Base-by-base conservation (phyloP, 2,797 vertebrate genomes). In the Molossus alvarezi region DNA sequence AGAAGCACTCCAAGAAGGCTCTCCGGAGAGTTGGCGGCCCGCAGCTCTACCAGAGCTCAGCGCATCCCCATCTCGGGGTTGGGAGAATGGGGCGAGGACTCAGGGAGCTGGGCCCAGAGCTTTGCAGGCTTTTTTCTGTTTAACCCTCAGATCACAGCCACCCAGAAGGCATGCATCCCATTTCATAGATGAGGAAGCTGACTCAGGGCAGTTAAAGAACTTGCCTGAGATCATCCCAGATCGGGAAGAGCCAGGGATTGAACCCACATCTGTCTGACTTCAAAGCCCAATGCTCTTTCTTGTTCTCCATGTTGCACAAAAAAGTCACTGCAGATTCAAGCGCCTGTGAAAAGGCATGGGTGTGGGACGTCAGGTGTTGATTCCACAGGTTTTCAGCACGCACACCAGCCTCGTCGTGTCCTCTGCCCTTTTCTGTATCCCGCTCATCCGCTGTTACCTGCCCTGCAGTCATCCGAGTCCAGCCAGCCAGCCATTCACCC, bases 241-340 rank as follows among this genome's bases (percentile, higher is more conserved):
- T 76, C 76, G 71, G 88, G 85, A 84, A 41, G 60, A 81, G 45
- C 9, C 57, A 41, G 20, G 29, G 71, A 71, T 62, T 76, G 21
- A 90, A 93, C 27, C 29, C 60, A 69, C 23, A 13, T 55, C 60
- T 69, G 45, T 81, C 62, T 82, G 75, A 86, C 67, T 71, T 80
- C 82, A 83, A 84, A 83, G 57, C 33, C 41, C 9, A 9, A 6
- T 12, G 4, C 13, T 71, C 27, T 72, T 75, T 75, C 85, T 41
- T 55, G 1, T 65, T 33, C 18, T 89, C 27, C 13, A 51, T 14
- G 20, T 5, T 37, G 23, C 62, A 67, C 88, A 83, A 29, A 88
- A 60, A 65, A 88, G 29, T 17, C 57, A 20, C 37, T 27, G 14
- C 11, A 60, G 27, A 21, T 25, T 58, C 71, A 83, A 58, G 64